Conservation (phyloP, 2,113 vertebrate genomes). For the Forbesichthys papilliferus region DNA sequence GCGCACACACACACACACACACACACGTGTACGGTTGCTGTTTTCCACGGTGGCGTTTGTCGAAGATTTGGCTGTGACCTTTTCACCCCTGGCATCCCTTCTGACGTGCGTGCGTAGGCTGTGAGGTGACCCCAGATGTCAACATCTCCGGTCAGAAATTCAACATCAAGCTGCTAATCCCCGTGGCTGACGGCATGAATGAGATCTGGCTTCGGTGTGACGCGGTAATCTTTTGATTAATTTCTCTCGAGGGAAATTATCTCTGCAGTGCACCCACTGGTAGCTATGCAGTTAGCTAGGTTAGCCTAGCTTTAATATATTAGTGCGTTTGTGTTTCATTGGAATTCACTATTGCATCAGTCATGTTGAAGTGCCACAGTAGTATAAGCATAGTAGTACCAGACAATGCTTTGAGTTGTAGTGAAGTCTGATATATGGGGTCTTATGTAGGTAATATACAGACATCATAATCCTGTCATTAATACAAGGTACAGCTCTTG, state of each 20-base stretch:
- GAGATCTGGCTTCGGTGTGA: conserved; percentile 99
- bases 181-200: conserved; percentile 97
- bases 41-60: conserved; percentile 4
- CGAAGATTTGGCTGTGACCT: conserved; percentile 17
- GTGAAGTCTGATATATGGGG: no score
- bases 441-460: background rate
- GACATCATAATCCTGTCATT: background rate
- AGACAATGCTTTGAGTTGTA: no score
- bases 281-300: no score
- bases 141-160: conserved; percentile 99
- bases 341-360: no score
- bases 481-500: background rate
- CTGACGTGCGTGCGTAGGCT: conserved; percentile 76
- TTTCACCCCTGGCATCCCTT: conserved; percentile 26
- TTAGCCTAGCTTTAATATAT: no score
- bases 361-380: background rate
- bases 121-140: conserved; percentile 98
- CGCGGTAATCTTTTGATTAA: conserved; percentile 76
- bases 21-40: background rate
- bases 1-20: conserved; percentile 5
- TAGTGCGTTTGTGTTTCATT: no score
- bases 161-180: conserved; percentile 98
- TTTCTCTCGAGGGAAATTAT: no score
- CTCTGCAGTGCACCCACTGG: no score
- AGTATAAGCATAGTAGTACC: no score